These are phyloP conservation scores for Leucophenga montana DNA, from an alignment of 2,888 invertebrate species.

Conservation along the genomic window DNA sequence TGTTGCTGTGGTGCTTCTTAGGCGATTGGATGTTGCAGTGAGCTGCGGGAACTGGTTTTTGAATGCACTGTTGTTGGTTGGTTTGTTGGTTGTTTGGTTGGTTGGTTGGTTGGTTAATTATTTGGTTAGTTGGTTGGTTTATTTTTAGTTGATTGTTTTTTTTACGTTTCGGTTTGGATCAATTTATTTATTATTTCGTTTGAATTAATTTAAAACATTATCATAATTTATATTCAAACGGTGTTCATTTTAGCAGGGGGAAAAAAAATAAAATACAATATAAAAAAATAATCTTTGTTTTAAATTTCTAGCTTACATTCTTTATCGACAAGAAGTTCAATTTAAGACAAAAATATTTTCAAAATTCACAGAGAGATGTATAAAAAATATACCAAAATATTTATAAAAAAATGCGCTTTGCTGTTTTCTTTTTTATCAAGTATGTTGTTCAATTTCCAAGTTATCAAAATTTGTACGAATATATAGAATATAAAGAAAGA, in stretches of 20 bases:
- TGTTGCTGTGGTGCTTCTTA: slow-evolving; percentile 52
- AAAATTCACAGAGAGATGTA: no score
- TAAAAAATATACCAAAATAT: background rate
- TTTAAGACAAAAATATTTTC: no score
- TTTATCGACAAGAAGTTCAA: no score
- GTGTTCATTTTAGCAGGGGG: background rate
- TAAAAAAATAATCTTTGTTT: background rate
- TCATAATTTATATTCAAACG: background rate
- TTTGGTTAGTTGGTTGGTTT: slow-evolving; percentile 31
- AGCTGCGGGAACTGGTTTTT: slow-evolving; percentile 73
- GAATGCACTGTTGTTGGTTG: slow-evolving; percentile 64
- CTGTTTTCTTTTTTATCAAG: no score
- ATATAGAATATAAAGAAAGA: no score
- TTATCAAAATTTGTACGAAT: no score
- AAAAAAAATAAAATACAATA: slow-evolving; percentile 11
- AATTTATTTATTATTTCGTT: slow-evolving; percentile 3
- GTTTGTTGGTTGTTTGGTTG: slow-evolving; percentile 43
- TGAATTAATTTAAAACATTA: background rate
- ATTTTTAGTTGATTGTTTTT: slow-evolving; percentile 6
- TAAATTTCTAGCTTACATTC: no score
- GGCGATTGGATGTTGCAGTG: slow-evolving; percentile 68
- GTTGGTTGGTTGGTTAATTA: slow-evolving; percentile 41
- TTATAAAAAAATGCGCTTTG: background rate
- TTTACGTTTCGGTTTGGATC: background rate
- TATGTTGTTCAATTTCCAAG: no score